Conservation (phyloP, 2,888 invertebrate genomes). For the Ectemnius lituratus region DNA sequence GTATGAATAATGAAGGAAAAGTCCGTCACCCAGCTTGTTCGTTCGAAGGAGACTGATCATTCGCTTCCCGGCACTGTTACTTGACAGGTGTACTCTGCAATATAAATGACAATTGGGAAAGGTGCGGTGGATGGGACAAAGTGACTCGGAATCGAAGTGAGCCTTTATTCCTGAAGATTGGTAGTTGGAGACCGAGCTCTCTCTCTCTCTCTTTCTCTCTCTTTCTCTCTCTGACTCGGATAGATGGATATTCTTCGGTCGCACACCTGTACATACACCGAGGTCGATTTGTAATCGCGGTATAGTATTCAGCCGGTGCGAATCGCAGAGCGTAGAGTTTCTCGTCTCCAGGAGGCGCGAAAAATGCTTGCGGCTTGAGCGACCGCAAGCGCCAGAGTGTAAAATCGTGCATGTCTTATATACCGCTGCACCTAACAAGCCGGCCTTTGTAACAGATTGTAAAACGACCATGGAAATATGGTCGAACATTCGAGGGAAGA, state of each 20-base stretch:
- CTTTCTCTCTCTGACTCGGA: too few relatives aligned
- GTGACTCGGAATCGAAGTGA: background rate
- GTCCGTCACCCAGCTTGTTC: background rate
- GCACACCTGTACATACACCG: too few relatives aligned
- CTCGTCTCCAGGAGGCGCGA: conserved; percentile 47
- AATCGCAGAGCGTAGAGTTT: conserved; percentile 20
- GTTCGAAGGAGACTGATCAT: conserved; percentile 7
- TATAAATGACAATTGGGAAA: conserved; percentile 3
- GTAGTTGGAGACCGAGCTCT: too few relatives aligned
- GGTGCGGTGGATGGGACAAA: background rate
- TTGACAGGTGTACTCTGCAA: background rate
- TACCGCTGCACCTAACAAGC: conserved; percentile 43
- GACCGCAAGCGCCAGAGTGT: conserved; percentile 52
- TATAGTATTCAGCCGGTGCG: conserved; percentile 5
- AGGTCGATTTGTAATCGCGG: too few relatives aligned
- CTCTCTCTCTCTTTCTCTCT: too few relatives aligned
- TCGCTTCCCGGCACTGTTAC: background rate
- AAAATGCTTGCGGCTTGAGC: conserved; percentile 50
- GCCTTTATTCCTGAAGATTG: too few relatives aligned
- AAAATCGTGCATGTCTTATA: conserved; percentile 49
- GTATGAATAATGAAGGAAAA: conserved; percentile 10
- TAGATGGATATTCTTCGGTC: too few relatives aligned
- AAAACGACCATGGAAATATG: conserved; percentile 46
- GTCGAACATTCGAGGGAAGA: conserved; percentile 38
- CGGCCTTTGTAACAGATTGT: conserved; percentile 46